Base-by-base conservation (phyloP, 2,113 vertebrate species). In the Fregata magnificens region DNA sequence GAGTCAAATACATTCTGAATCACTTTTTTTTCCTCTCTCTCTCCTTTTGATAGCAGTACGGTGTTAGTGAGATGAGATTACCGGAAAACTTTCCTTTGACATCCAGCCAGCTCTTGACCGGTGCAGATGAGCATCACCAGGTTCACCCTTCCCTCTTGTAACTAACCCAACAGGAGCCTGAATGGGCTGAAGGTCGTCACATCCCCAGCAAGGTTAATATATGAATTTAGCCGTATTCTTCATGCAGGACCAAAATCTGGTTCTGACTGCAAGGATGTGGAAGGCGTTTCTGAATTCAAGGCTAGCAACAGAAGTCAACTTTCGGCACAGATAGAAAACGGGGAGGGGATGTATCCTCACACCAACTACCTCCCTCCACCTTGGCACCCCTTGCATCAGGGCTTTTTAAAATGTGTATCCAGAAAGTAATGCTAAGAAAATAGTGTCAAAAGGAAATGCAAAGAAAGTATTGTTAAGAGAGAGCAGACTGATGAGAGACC, bases 51-150 rank as follows among this genome's bases (percentile, higher is more conserved):
- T 3, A 40, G 47, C 36, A 28, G 44, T 32, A 13, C 36, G 40
- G 61, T 16, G 34, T 21, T 29, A 5, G 8, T 16, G 49, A 42
- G 45, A 2, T 31, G 25, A 16, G 34, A 44, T 16, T 2, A 22
- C 28, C 86, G n/a, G 38, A 38, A 55, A 62, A 26, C 2, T 12
- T 29, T 21, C 58, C 53, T 17, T 20, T 0, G 2, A 18, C 66
- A 76, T 11, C 70, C 2, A 18, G 4, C 3, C 34, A 49, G 31
- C 5, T 0, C 12, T 7, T 26, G 44, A 6, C 5, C 0, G 1
- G n/a, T 1, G n/a, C 21, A 19, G 73, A 34, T 11, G 17, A 40
- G 47, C 62, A 83, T 40, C 59, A 4, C 20, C 24, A 16, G 53
- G 52, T 4, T 71, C 40, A 13, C 31, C 29, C 26, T 62, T 13